These are phyloP conservation scores for Tachyglossus aculeatus DNA, from an alignment of 2,797 vertebrate genomes.

Conservation along the genomic window DNA sequence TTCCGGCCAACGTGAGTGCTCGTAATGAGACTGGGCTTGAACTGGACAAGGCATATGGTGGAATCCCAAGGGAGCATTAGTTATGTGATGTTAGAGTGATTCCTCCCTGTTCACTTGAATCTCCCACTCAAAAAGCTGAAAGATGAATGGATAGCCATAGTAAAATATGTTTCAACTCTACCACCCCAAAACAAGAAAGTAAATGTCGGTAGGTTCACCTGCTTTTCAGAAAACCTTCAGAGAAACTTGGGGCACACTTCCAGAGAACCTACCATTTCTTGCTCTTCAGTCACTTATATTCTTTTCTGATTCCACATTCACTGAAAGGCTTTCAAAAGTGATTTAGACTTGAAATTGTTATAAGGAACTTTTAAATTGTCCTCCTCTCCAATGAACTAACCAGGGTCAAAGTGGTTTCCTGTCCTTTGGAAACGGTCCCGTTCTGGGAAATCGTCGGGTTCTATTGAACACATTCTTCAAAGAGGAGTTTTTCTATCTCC, in stretches of 20 bases:
- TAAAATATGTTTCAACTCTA: background rate
- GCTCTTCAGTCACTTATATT: background rate
- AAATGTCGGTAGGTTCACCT: constrained; percentile 2
- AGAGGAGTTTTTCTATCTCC: too few species aligned
- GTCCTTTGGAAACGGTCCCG: background rate
- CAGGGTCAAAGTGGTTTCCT: background rate
- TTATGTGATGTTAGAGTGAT: background rate
- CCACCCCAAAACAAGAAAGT: background rate
- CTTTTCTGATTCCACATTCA: background rate
- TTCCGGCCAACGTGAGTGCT: background rate
- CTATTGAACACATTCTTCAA: too few species aligned
- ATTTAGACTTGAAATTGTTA: background rate
- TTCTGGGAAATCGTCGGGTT: background rate
- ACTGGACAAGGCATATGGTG: background rate
- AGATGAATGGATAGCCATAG: background rate
- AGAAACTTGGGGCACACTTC: background rate
- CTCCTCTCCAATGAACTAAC: constrained; percentile 5
- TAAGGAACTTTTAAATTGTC: background rate
- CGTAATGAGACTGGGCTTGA: background rate
- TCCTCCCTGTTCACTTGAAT: constrained; percentile 17
- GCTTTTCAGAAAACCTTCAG: background rate
- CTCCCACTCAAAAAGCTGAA: background rate
- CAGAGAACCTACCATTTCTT: background rate
- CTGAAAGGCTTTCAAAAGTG: background rate
- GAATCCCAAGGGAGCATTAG: background rate